A percentile compares a stretch with the other conserved stretches of the same genome.
Evolutionary conservation across 1,140 invertebrate species (phyloP).

Genomic region (Ruditapes philippinarum): DNA sequence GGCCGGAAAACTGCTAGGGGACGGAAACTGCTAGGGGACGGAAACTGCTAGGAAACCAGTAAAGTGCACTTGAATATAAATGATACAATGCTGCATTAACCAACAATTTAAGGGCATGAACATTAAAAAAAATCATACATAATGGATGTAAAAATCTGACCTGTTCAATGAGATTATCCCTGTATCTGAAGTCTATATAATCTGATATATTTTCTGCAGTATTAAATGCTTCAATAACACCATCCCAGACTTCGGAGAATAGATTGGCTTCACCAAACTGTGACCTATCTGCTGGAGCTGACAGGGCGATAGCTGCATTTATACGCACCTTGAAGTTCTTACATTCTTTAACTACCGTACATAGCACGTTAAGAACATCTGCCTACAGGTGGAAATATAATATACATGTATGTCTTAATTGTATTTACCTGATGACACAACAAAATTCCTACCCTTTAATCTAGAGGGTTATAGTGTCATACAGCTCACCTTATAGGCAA

Average conservation of each 20-base stretch:
- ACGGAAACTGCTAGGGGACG: too few species aligned
- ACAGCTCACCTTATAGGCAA: too few species aligned
- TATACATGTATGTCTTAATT: not conserved
- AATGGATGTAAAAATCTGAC: too few species aligned
- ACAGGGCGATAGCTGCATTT: conserved; percentile 92
- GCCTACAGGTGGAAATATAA: too few species aligned
- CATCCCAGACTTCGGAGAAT: conserved; percentile 90
- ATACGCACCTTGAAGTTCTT: conserved; percentile 92
- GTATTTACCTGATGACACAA: not conserved
- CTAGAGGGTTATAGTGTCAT: too few species aligned
- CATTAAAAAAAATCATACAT: too few species aligned
- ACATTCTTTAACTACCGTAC: conserved; percentile 88
- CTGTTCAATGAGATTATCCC: conserved; percentile 92
- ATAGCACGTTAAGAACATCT: conserved; percentile 87
- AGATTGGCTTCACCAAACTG: conserved; percentile 89
- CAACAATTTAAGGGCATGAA: too few species aligned
- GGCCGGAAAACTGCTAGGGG: too few species aligned
- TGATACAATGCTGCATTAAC: too few species aligned
- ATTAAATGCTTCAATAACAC: conserved; percentile 91
- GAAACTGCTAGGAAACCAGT: too few species aligned
- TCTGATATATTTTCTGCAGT: conserved; percentile 90
- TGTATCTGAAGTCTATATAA: conserved; percentile 93
- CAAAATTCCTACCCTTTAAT: not conserved
- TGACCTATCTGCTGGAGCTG: conserved; percentile 88
- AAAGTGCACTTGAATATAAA: too few species aligned